These are phyloP conservation scores for Marasmarcha lunaedactyla DNA, from an alignment of 2,888 invertebrate genomes.

Conservation along the genomic window DNA sequence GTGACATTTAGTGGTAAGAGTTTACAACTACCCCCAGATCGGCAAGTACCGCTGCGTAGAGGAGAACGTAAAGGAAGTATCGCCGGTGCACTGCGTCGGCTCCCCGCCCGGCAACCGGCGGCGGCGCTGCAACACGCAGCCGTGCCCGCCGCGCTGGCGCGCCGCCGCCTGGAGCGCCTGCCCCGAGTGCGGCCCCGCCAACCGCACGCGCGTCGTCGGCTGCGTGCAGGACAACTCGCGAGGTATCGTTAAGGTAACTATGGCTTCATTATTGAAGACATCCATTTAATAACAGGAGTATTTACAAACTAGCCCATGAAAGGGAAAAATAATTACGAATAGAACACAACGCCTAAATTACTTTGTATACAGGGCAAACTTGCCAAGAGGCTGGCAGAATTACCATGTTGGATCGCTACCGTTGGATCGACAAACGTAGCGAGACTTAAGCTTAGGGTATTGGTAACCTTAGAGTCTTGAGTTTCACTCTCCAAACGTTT, in stretches of 20 bases:
- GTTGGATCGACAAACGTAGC: no score
- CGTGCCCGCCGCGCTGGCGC: constrained; percentile 88
- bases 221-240: constrained; percentile 75
- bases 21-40: no score
- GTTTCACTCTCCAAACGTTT: no score
- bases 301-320: no score
- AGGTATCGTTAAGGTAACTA: constrained; percentile 51
- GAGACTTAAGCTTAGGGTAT: no score
- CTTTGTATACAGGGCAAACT: no score
- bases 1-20: no score
- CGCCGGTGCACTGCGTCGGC: constrained; percentile 63
- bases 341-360: no score
- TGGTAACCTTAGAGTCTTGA: no score
- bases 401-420: no score
- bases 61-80: constrained; percentile 70
- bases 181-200: constrained; percentile 82
- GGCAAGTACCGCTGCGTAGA: constrained; percentile 81
- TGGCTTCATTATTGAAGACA: not conserved
- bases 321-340: no score
- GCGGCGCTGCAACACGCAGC: constrained; percentile 78
- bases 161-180: constrained; percentile 83
- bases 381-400: no score
- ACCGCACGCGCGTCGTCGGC: constrained; percentile 77
- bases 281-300: constrained; percentile 1
- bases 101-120: constrained; percentile 71